Percentiles rank a stretch among this genome's conserved stretches.
These are phyloP conservation scores for Pipistrellus pipistrellus DNA, from an alignment of 2,797 vertebrate species.

Conservation along the genomic window DNA sequence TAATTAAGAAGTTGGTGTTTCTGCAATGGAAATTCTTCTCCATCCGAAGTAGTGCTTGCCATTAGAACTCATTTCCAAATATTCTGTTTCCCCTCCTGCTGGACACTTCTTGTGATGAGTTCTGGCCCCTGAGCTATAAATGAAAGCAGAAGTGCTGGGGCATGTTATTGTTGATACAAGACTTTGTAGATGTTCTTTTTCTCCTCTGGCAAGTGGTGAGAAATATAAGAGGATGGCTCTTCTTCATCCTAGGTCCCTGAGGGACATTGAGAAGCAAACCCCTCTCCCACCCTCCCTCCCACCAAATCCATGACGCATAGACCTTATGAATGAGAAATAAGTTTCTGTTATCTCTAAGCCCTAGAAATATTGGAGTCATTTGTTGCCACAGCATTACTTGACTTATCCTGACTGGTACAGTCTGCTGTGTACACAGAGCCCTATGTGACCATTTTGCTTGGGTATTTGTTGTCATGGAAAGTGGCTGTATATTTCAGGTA, in stretches of 20 bases:
- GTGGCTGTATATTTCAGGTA: not conserved
- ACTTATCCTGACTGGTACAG: not conserved
- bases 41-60: accelerated
- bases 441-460: not conserved
- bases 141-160: not conserved
- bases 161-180: not conserved
- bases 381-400: not conserved
- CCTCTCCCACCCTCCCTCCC: accelerated
- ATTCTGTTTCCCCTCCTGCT: not conserved
- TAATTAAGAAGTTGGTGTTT: not conserved
- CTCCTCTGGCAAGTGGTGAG: not conserved
- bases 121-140: not conserved
- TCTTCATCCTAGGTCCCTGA: not conserved
- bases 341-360: not conserved
- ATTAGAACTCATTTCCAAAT: accelerated
- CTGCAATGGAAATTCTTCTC: not conserved
- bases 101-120: not conserved
- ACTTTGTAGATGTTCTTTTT: not conserved
- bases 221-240: not conserved
- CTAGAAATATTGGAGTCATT: not conserved
- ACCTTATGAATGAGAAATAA: not conserved
- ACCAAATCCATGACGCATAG: not conserved
- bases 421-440: accelerated
- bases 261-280: not conserved
- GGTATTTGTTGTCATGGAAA: not conserved